Evolutionary conservation across 1,140 invertebrate species (phyloP), one percentile per base, ranked within the genome.

Genomic region (Pogonognathellus flavescens): DNA sequence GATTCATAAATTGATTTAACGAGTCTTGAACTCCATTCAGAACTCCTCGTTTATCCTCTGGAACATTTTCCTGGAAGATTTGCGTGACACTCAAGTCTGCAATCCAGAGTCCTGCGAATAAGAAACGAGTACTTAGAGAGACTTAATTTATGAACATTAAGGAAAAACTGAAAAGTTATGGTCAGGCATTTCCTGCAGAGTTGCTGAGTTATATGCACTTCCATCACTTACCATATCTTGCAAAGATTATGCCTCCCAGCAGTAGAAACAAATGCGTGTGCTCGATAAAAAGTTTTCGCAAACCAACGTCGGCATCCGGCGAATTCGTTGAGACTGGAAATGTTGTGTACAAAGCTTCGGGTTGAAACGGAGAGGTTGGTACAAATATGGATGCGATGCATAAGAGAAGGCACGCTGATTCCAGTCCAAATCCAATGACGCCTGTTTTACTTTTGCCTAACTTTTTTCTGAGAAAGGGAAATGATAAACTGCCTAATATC

Each of bases 81-180:
- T 94, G 93, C 25, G 92, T 93, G 13, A 93, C 91, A 5, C 91
- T 90, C n/a, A 94, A 88, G 89, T 94, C 93, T 7, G 92, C 90
- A 66, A 93, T 90, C 93, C 93, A 94, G 11, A 94, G 87, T 16
- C 91, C 91, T 89, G 85, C 0, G 76, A 80, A 84, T 8, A 84
- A 18, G n/a, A 14, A 41, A 9, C 18, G 31, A 41, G 31, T 41
- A 41, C 31, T 41, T 41, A 41, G 31, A 6, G 31, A 41, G 31
- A 41, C 31, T 41, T 41, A 41, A 41, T 41, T 41, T 41, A 41
- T 41, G 31, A 41, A 41, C 31, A 41, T 41, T 41, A 41, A 41
- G 31, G 31, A 41, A 41, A 41, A 41, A 41, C 2, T 41, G 1
- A 1, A 41, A 41, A 41, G 31, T 41, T 41, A 41, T 41, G 6